Base-by-base conservation (phyloP, 1,140 invertebrate species). In the Drepana arcuata region DNA sequence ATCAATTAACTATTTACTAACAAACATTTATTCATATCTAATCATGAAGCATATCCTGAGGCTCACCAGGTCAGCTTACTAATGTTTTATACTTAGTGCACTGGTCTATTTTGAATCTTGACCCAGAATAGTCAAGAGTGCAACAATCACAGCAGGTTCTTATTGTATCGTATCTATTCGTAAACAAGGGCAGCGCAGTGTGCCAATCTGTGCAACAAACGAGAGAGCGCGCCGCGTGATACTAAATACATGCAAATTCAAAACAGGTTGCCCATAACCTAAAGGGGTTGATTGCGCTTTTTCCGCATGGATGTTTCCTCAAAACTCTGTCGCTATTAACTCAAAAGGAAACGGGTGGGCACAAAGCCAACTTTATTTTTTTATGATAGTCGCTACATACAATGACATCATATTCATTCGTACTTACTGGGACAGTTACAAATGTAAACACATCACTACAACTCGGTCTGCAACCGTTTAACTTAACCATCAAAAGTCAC, bases 381-480 rank as follows among this genome's bases (percentile, higher is more conserved):
- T 73, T 77, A 74, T 73, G 72, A 69, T 65, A 69, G 61, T 56
- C 66, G 51, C n/a, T n/a, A n/a, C n/a, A 57, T 63, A 68, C 61
- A 77, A 79, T 81, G 77, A 81, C 77, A 81, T 81, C 77, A 81
- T 81, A 77, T 74, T n/a, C n/a, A n/a, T n/a, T n/a, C 75, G 74
- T 77, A 81, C 77, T 81, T 48, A 81, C 77, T 56, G 67, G 37
- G 65, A 65, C 62, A 65, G 53, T 77, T 70, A 82, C 50, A 77
- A 60, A 70, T 78, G 77, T 82, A 82, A 82, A 82, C 77, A 79
- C 74, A 82, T 79, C 62, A 64, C 72, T 77, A 40, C 45, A 41
- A 49, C 49, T 45, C 32, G 21, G 46, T 48, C 48, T 41, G 37
- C 59, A 40, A 30, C 30, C 28, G 50, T 41, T 48, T 48, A 36